Evolutionary conservation across 2,797 vertebrate species (phyloP).

Genomic region (Acanthurus lineatus): DNA sequence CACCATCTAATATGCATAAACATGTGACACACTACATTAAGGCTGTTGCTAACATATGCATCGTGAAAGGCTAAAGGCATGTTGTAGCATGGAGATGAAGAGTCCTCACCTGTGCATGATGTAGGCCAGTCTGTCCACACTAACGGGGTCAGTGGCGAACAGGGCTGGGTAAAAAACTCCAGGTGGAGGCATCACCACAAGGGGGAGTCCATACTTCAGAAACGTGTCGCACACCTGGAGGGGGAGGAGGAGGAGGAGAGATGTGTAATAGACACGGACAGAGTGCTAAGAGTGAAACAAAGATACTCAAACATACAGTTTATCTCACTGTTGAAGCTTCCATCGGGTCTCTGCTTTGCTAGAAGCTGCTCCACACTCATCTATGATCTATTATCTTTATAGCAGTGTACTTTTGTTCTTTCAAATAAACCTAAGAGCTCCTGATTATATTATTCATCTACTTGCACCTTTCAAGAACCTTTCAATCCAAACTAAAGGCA

Average conservation of each 20-base stretch:
- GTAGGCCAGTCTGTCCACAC: constrained; percentile 91
- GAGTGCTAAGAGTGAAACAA: background rate
- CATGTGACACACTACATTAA: constrained; percentile 30
- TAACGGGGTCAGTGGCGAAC: constrained; percentile 88
- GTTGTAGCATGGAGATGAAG: background rate
- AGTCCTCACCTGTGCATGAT: constrained; percentile 92
- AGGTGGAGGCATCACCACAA: constrained; percentile 90
- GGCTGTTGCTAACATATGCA: constrained; percentile 3
- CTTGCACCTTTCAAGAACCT: background rate
- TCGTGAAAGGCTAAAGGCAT: background rate
- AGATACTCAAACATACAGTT: background rate
- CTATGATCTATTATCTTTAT: background rate
- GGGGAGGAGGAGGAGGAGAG: background rate
- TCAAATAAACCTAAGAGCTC: background rate
- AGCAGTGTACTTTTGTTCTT: background rate
- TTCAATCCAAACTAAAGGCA: background rate
- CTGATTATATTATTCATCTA: constrained; percentile 10
- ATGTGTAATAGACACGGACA: background rate
- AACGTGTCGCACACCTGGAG: constrained; percentile 93
- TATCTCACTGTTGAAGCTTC: background rate
- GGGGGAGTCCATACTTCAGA: constrained; percentile 89
- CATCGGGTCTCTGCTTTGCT: background rate
- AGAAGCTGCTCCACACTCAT: background rate
- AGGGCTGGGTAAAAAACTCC: constrained; percentile 93
- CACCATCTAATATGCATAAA: constrained; percentile 55